phyloP scores from a whole-genome alignment of 2,888 invertebrate species.

The Chrysolina oricalcia region DNA sequence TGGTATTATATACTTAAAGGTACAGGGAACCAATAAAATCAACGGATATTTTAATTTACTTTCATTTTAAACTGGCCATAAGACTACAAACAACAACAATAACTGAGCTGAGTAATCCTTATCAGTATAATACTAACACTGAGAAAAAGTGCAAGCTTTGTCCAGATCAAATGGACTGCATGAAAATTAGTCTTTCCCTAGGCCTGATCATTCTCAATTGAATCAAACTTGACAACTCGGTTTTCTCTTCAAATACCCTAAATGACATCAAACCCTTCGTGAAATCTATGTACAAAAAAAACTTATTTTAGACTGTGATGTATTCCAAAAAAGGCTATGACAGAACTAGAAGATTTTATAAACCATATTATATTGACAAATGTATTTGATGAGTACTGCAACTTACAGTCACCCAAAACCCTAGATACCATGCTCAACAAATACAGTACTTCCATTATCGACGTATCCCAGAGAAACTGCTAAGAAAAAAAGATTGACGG shows the following conservation, averaged over 20 bases:
- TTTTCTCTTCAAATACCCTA: constrained; percentile 59
- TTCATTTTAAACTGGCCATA: too few species aligned
- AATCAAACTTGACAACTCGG: constrained; percentile 51
- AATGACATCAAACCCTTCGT: constrained; percentile 59
- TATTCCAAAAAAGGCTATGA: constrained; percentile 39
- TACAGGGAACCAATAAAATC: too few species aligned
- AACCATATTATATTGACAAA: constrained; percentile 38
- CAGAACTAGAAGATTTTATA: constrained; percentile 40
- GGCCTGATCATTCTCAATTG: constrained; percentile 37
- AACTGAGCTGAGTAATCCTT: too few species aligned
- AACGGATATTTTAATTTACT: too few species aligned
- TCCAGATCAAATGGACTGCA: constrained; percentile 71
- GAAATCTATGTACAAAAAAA: constrained; percentile 52
- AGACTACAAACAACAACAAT: too few species aligned
- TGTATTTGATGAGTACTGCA: constrained; percentile 52
- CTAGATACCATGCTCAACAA: constrained; percentile 54
- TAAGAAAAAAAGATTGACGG: constrained; percentile 1
- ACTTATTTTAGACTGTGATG: constrained; percentile 34
- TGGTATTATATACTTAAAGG: too few species aligned
- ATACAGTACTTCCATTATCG: too few species aligned
- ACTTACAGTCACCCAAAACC: constrained; percentile 60
- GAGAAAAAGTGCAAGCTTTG: constrained; percentile 71
- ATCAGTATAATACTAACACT: too few species aligned
- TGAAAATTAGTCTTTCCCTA: constrained; percentile 40
- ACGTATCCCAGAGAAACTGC: neutral